Conservation (phyloP, 2,888 invertebrate species). For the Stomorhina lunata region DNA sequence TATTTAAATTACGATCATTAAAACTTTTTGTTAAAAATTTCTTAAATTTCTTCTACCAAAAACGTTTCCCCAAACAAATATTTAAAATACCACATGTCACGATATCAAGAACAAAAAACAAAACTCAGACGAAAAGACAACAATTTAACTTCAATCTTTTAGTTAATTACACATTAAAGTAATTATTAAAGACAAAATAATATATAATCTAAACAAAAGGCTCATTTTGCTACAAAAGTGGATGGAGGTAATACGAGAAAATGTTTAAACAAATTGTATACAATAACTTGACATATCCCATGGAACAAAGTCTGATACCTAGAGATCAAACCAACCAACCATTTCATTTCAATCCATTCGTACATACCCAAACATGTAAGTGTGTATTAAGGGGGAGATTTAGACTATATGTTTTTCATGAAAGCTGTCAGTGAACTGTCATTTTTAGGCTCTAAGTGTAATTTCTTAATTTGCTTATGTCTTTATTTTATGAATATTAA, state of each 20-base stretch:
- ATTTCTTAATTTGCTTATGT: too few species aligned
- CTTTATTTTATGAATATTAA: too few species aligned
- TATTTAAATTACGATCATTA: not conserved
- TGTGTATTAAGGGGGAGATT: not conserved
- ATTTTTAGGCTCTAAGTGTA: too few species aligned
- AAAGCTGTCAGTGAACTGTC: too few species aligned
- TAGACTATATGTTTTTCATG: too few species aligned
- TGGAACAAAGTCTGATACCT: conserved; percentile 27
- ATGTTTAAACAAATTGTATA: conserved; percentile 54
- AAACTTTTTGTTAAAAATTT: not conserved
- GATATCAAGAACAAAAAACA: not conserved
- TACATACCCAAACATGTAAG: not conserved
- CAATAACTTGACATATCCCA: conserved; percentile 61
- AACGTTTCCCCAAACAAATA: not conserved
- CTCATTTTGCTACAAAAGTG: conserved; percentile 4
- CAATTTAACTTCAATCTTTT: conserved; percentile 30
- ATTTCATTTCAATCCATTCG: conserved; percentile 13
- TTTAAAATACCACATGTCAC: conserved; percentile 7
- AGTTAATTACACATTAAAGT: conserved; percentile 45
- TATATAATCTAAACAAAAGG: conserved; percentile 40
- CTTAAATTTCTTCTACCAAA: not conserved
- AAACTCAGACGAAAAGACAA: not conserved
- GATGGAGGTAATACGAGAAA: not conserved
- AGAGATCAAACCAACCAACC: not conserved
- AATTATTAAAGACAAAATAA: conserved; percentile 46